Evolutionary conservation across 2,113 vertebrate genomes (phyloP), one percentile per base, ranked within the genome.

Genomic region (Pyrgilauda ruficollis): DNA sequence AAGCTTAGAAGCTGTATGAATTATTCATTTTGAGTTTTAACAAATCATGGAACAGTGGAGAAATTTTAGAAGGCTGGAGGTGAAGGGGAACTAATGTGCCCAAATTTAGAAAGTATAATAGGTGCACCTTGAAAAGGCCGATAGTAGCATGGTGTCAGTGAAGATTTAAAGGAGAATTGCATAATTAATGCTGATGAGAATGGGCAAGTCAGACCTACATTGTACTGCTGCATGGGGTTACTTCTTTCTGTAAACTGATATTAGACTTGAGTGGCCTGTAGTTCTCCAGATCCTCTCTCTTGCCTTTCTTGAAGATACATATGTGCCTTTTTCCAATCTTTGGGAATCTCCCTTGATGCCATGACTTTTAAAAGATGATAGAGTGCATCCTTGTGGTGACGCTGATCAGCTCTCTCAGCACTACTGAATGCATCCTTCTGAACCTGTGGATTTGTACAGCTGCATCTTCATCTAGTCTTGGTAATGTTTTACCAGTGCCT

Each of bases 1-100:
- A 74, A 73, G 27, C 61, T 78, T 84, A 89, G 84, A 89, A 91
- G 44, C 44, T 64, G 5, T 61, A 68, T 94, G 84, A 96, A 96
- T 91, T 89, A 87, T 61, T 95, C 79, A 95, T 97, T 89, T 72
- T 72, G 66, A 89, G 58, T 93, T 91, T 82, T 85, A 94, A 79
- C 66, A 85, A 64, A 87, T 94, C 53, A 30, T 64, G 41, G 24
- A 87, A 76, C 41, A 76, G 66, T 73, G 22, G 41, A 93, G 92
- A 79, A 87, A 82, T 90, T 95, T 31, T 79, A 41, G 78, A 85
- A 87, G 74, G 50, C 82, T 91, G 58, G 53, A 85, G 66, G 49
- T 66, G 47, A 86, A 92, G 59, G 43, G 28, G 67, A 93, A 35
- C 62, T 94, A 68, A 93, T 76, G 44, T 93, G 53, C 69, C 82